Evolutionary conservation across 2,113 vertebrate species (phyloP), one percentile per base, ranked within the genome.

Genomic region (Plecotus auritus): DNA sequence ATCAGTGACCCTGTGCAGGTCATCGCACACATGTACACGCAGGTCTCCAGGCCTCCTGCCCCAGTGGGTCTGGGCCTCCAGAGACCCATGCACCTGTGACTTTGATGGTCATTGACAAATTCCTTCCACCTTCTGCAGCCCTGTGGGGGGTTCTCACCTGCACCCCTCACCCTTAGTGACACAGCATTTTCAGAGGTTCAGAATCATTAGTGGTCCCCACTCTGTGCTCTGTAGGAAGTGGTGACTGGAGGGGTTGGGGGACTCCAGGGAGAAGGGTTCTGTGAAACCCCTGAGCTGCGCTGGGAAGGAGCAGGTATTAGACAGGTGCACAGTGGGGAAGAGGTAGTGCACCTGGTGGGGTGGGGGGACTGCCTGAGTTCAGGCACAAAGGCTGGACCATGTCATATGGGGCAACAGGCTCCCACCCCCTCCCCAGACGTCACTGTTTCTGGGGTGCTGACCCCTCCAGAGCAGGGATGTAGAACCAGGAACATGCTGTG

Each of bases 1-100:
- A 5, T 0, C 4, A 35, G 30, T 9, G 13, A 14, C 28, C 35
- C 70, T 2, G 13, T 2, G 1, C 13, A 16, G 69, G 40, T 30
- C 22, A 1, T 8, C 28, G 30, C 8, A 0, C 37, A 1, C 1
- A 9, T 6, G 11, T 2, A 1, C 83, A 23, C 4, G 0, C 32
- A 0, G 0, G 1, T 40, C 70, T 11, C 42, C 23, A 20, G 90
- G 56, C 66, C 17, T 17, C 67, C 51, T 5, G 47, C 23, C n/a
- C 4, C 23, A 0, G 23, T 0, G 54, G 72, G 12, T 82, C 18
- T 9, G 23, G 90, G 40, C 4, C 0, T 5, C 3, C 17, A 1
- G 14, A 28, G 26, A 12, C 8, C 1, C 1, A 10, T 23, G 5
- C 4, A 1, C 18, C 7, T 20, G 32, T 56, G 72, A 17, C 30